Evolutionary conservation across 2,888 invertebrate species (phyloP), one percentile per base, ranked within the genome.

Genomic region (Iphiclides podalirius): DNA sequence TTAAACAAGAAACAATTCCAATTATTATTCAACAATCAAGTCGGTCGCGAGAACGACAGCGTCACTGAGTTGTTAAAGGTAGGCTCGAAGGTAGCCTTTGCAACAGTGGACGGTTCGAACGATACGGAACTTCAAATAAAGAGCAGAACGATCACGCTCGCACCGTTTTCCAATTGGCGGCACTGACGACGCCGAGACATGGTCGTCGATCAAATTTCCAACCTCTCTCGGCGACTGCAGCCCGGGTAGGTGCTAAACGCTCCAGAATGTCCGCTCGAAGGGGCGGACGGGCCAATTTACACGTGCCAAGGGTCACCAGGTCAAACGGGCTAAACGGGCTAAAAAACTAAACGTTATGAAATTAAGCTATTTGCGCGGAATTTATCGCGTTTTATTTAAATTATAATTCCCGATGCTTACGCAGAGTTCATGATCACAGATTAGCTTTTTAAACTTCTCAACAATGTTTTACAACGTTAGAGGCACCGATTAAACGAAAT

Each of bases 221-320:
- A 41, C 36, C 17, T 45, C 26, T 38, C 34, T 38, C 31, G 37
- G 11, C 34, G 49, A 52, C 47, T 16, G 41, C 43, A 51, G 56
- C 28, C 37, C 54, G 49, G 48, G 58, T 62, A 71, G 67, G 72
- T 73, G 73, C 67, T 81, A 79, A 81, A 74, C 64, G 73, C 59
- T 71, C 71, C 74, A 73, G 76, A 79, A 77, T 74, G 69, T 34
- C 68, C 67, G 63, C 63, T 59, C 67, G 60, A 62, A 64, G 65
- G 64, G 67, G 64, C 70, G 60, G 64, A 61, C 61, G 65, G 64
- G 60, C 66, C 81, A 83, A 84, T 84, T 85, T 82, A 70, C 78
- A 73, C 69, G 67, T 70, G 11, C 41, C 17, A 20, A 37, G 31
- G 37, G 42, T 42, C 20, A 42, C 48, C 48, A 31, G 15, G 14